Evolutionary conservation across 2,888 invertebrate species (phyloP).

Genomic region (Trachelus iudaicus): DNA sequence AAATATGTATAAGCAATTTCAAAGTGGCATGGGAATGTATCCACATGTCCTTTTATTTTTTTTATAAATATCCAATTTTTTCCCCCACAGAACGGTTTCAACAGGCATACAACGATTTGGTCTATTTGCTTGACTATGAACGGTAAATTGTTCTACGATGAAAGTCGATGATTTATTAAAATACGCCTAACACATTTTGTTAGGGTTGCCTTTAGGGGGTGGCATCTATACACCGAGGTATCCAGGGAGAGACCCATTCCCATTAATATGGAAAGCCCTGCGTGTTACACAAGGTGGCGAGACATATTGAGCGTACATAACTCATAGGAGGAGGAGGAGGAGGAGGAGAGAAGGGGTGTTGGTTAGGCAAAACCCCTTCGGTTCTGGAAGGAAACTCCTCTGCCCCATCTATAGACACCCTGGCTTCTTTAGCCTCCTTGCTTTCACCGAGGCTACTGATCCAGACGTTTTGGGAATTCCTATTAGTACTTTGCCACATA

Average conservation of each 20-base stretch:
- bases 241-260: neutral
- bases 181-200: neutral
- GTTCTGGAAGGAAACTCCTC: neutral
- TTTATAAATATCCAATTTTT: neutral
- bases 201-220: neutral
- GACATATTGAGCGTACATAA: conserved; percentile 6
- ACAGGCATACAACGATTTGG: neutral
- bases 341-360: neutral
- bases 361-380: neutral
- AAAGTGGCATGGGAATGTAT: neutral
- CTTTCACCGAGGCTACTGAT: neutral
- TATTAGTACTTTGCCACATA: neutral
- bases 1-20: neutral
- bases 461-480: neutral
- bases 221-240: neutral
- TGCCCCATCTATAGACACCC: neutral
- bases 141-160: neutral
- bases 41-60: neutral
- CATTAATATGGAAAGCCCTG: neutral
- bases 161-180: neutral
- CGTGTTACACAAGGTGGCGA: neutral
- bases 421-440: neutral
- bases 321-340: neutral
- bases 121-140: neutral
- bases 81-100: neutral